Base-by-base conservation (phyloP, 2,113 vertebrate genomes). In the Forbesichthys agassizii region DNA sequence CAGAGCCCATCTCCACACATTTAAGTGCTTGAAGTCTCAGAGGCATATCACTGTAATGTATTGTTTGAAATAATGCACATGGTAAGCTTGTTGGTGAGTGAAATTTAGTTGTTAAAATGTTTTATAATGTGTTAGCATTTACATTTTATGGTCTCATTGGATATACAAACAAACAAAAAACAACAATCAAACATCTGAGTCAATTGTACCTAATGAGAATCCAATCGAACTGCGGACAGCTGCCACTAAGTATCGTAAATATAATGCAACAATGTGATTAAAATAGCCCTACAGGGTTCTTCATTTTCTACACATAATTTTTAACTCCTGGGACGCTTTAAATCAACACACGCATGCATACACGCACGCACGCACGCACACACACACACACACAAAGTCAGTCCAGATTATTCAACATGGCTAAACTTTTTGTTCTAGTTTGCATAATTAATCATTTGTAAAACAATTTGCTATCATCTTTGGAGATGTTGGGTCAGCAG, bases 391-490 rank as follows among this genome's bases (percentile, higher is more conserved):
- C 20, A 8, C 33, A 48, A 5, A 42, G 36, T 8, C 36, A 56
- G 75, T 16, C 48, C 16, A 75, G 51, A 60, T 71, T 61, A 80
- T 27, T 27, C 27, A 27, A 27, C 27, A 27, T 69, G 78, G 79
- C 47, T 65, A 71, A 84, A 77, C 74, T 66, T 61, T 61, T 85
- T 85, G 78, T 90, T 89, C 66, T 82, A 90, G 89, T 88, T 86
- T 85, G 79, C 68, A 68, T 66, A 5, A 42, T 42, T 73, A 59
- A 87, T 88, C 82, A 81, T 86, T 76, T 83, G 77, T 80, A 27
- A 88, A 86, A 84, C 77, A 72, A 68, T 85, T 85, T 74, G 74
- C 69, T 72, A 58, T 62, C 58, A 69, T 47, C 64, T 79, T 81
- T 79, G 63, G 73, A 84, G 79, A 74, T 61, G 64, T 59, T 33